Base-by-base conservation (phyloP, 1,140 invertebrate species). In the Megalonaias nervosa region DNA sequence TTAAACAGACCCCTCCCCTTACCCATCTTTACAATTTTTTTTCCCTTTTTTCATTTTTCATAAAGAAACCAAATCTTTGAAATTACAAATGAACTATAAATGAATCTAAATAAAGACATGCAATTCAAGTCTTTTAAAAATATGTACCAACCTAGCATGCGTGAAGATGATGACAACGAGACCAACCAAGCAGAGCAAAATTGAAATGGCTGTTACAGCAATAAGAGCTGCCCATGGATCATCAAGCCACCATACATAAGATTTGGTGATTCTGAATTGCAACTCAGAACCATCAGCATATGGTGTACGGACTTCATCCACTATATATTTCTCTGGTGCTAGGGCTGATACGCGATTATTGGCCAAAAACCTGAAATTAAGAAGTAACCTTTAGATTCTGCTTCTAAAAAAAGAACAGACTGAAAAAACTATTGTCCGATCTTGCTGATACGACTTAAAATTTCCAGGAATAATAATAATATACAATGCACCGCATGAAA, bases 121-220 rank as follows among this genome's bases (percentile, higher is more conserved):
- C 9, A n/a, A n/a, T 62, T 62, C 4, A 12, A 62, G 23, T 9
- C 19, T 9, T 62, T 62, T 62, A 62, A 74, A 68, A 21, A 71
- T n/a, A 13, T 19, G 11, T 26, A 76, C 92, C 92, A 90, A 97
- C 96, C 95, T 96, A 71, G 95, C 95, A 96, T 96, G 98, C 1
- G 96, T 96, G 56, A 97, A 94, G 86, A 96, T 97, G 38, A 98
- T 96, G 86, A 98, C 97, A 55, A 97, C 94, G 60, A 97, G 97
- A 23, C 96, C 97, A 73, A 95, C 94, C n/a, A 95, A 92, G 6
- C 95, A 96, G 21, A 97, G 93, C 13, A 98, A 92, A 23, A 97
- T 93, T 68, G 98, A 97, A 23, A 98, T 93, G 58, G 94, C 94
- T 0, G 95, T 96, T 19, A 98, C 94, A 19, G 96, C 85, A 66